phyloP scores from a whole-genome alignment of 2,797 vertebrate genomes.

The Carduelis carduelis region DNA sequence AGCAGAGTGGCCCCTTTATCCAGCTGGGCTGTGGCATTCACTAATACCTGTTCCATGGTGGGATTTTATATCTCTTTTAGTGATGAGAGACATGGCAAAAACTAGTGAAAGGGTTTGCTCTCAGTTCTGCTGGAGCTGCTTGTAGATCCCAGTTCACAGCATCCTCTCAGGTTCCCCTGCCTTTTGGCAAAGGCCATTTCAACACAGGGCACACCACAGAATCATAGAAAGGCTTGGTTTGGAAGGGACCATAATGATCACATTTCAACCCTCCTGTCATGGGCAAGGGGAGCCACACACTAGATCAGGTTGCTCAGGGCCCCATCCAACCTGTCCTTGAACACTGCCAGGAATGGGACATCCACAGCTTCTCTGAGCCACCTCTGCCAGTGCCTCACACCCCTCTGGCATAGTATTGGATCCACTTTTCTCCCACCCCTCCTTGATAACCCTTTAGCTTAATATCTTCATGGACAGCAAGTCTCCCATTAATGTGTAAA shows the following conservation, averaged over 20 bases:
- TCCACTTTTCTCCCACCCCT: accelerated
- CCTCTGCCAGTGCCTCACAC: not conserved
- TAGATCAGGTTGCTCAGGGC: not conserved
- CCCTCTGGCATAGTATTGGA: not conserved
- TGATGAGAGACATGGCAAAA: not conserved
- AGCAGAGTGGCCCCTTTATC: not conserved
- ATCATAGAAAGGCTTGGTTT: not conserved
- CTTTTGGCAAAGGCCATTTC: not conserved
- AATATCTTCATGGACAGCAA: not conserved
- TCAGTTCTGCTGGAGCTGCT: not conserved
- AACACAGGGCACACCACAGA: not conserved
- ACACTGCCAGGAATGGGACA: not conserved
- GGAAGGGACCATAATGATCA: not conserved
- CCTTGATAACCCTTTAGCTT: not conserved
- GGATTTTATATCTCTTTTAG: not conserved
- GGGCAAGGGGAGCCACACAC: too few relatives aligned
- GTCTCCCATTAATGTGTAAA: not conserved
- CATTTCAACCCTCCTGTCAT: not conserved
- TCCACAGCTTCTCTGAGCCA: not conserved
- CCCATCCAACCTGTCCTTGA: not conserved
- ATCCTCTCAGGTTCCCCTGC: not conserved
- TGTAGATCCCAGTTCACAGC: not conserved
- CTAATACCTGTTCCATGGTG: not conserved
- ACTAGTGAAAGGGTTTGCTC: not conserved
- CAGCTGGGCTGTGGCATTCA: not conserved